phyloP scores from a whole-genome alignment of 2,888 invertebrate genomes.

The Standfussiana lucernea region DNA sequence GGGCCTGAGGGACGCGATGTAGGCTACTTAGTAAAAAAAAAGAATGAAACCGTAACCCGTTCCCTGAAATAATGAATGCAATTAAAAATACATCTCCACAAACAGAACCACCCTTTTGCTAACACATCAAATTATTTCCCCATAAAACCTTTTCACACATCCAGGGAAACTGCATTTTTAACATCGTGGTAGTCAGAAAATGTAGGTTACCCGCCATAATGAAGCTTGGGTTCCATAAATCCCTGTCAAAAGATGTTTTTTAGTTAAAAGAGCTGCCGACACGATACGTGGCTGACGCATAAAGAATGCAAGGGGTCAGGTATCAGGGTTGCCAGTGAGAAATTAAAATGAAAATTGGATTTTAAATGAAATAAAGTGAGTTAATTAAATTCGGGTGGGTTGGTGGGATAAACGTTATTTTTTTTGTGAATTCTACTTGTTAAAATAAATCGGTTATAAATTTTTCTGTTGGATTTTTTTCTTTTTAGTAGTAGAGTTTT shows the following conservation, averaged over 20 bases:
- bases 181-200: slow-evolving; percentile 24
- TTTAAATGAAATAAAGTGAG: slow-evolving; percentile 45
- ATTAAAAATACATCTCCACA: slow-evolving; percentile 1
- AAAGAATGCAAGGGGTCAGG: slow-evolving; percentile 63
- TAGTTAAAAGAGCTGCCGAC: slow-evolving; percentile 61
- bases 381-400: slow-evolving; percentile 34
- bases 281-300: slow-evolving; percentile 56
- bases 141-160: slow-evolving; percentile 39
- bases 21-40: too few relatives aligned
- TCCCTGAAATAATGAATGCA: neutral
- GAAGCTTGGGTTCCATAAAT: slow-evolving; percentile 53
- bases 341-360: slow-evolving; percentile 52
- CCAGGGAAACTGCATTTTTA: slow-evolving; percentile 54
- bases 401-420: neutral
- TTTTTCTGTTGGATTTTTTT: neutral
- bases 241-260: slow-evolving; percentile 63
- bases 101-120: neutral
- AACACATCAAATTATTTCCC: slow-evolving; percentile 13
- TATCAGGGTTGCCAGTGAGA: slow-evolving; percentile 38
- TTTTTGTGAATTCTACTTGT: slow-evolving; percentile 4
- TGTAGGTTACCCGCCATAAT: slow-evolving; percentile 58
- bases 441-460: slow-evolving; percentile 8
- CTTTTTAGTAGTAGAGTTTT: neutral
- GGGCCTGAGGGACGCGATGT: too few relatives aligned
- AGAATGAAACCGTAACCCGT: neutral